Conservation (phyloP, 2,797 vertebrate genomes). For the Diplodus puntazzo region DNA sequence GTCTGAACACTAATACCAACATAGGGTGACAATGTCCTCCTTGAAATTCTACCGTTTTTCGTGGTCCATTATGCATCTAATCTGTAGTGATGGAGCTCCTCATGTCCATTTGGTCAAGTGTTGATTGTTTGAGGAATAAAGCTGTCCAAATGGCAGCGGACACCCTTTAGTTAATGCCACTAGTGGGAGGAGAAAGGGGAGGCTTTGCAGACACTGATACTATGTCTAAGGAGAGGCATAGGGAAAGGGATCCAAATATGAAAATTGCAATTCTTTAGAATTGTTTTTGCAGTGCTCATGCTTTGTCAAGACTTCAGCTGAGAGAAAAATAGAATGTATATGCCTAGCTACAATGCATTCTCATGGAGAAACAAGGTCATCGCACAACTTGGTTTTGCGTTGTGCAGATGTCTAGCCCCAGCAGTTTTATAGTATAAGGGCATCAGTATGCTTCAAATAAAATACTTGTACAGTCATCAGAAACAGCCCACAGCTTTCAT, state of each 20-base stretch:
- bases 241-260: slow-evolving; percentile 26
- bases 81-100: slow-evolving; percentile 63
- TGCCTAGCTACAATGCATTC: neutral
- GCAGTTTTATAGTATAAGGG: neutral
- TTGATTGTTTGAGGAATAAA: slow-evolving; percentile 64
- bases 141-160: slow-evolving; percentile 48
- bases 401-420: neutral
- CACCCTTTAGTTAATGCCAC: slow-evolving; percentile 25
- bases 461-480: neutral
- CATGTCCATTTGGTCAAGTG: slow-evolving; percentile 68
- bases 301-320: neutral
- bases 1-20: slow-evolving; percentile 35
- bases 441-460: neutral
- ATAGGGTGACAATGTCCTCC: slow-evolving; percentile 28
- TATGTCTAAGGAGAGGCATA: neutral
- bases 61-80: slow-evolving; percentile 53
- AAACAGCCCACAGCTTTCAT: neutral
- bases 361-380: neutral
- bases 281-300: slow-evolving; percentile 21
- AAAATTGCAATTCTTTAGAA: slow-evolving; percentile 22
- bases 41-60: slow-evolving; percentile 34
- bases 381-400: neutral
- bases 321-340: neutral
- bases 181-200: slow-evolving; percentile 12
- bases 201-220: slow-evolving; percentile 24